Conservation (phyloP, 2,888 invertebrate species). For the Notocelia uddmanniana region DNA sequence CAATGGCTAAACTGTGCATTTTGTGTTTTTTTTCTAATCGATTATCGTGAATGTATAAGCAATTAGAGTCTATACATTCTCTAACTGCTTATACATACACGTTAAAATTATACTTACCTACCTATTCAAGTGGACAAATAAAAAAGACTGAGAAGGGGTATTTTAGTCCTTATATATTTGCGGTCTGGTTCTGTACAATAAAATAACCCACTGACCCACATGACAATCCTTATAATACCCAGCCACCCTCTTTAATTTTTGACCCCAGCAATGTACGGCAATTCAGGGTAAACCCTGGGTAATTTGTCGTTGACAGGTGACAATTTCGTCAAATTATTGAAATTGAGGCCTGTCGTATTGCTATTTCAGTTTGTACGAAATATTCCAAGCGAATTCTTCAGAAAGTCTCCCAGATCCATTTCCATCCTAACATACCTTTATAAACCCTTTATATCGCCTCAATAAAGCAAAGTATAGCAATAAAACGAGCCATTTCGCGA, state of each 20-base stretch:
- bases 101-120: no score
- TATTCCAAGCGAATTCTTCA: neutral
- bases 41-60: no score
- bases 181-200: no score
- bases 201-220: no score
- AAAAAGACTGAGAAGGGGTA: no score
- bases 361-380: neutral
- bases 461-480: conserved; percentile 25
- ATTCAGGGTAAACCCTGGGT: no score
- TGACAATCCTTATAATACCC: no score
- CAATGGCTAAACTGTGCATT: conserved; percentile 32
- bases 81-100: no score
- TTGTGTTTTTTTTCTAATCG: conserved; percentile 8
- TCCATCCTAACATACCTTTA: neutral
- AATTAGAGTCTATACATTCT: no score
- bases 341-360: neutral
- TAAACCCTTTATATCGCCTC: conserved; percentile 5
- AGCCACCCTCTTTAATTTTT: no score
- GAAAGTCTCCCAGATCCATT: conserved; percentile 3
- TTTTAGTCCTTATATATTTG: no score
- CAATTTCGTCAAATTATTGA: neutral
- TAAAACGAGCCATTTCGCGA: conserved; percentile 24
- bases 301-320: neutral
- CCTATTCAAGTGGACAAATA: neutral
- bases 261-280: no score